A percentile compares a stretch with the other conserved stretches of the same genome.
phyloP scores from a whole-genome alignment of 2,888 invertebrate species.

The Drosophila conformis region DNA sequence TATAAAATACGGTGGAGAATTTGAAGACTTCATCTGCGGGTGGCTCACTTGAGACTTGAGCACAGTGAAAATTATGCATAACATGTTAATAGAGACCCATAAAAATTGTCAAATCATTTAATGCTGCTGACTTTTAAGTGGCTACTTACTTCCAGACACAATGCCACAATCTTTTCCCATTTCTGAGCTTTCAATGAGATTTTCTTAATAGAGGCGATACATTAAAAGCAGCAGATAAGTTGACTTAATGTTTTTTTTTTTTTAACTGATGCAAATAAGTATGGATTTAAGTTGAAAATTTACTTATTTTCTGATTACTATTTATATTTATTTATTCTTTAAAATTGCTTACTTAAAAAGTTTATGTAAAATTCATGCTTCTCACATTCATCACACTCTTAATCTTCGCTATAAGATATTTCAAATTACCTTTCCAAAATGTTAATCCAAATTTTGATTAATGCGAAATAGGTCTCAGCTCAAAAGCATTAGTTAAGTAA shows the following conservation, averaged over 20 bases:
- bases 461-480: background rate
- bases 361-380: background rate
- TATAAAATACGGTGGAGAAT: conserved; percentile 47
- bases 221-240: background rate
- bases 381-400: background rate
- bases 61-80: conserved; percentile 10
- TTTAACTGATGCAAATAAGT: background rate
- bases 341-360: background rate
- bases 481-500: background rate
- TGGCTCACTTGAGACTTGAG: background rate
- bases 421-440: background rate
- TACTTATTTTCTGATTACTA: background rate
- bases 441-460: background rate
- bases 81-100: conserved; percentile 19
- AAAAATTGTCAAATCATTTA: conserved; percentile 48
- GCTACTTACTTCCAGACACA: conserved; percentile 2
- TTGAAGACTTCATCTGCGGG: conserved; percentile 26
- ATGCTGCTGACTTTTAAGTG: conserved; percentile 13
- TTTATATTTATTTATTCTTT: background rate
- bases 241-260: background rate
- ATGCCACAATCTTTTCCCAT: conserved; percentile 4
- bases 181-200: background rate
- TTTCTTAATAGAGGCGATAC: background rate
- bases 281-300: background rate
- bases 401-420: background rate